These are phyloP conservation scores for Theristicus caerulescens DNA, from an alignment of 2,113 vertebrate genomes.

Conservation along the genomic window DNA sequence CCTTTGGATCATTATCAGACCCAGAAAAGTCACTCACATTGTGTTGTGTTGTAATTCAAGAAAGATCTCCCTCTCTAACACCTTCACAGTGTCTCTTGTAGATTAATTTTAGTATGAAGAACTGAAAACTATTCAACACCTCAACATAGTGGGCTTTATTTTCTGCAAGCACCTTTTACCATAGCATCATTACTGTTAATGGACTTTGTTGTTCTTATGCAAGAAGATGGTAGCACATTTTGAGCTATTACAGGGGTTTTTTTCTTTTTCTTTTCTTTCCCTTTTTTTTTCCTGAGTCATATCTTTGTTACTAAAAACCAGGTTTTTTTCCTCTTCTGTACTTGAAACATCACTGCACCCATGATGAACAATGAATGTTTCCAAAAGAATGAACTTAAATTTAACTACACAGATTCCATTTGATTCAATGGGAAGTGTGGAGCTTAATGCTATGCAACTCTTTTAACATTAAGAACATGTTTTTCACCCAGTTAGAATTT, in stretches of 20 bases:
- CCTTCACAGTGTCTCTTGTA: background rate
- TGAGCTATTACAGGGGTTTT: background rate
- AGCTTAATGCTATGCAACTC: conserved; percentile 31
- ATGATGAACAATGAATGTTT: background rate
- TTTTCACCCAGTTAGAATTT: conserved; percentile 36
- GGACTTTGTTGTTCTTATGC: background rate
- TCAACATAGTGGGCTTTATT: background rate
- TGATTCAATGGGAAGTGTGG: background rate
- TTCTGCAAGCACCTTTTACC: background rate
- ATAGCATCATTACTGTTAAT: background rate
- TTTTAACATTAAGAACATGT: conserved; percentile 52
- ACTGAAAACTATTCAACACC: background rate
- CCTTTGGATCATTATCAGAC: background rate
- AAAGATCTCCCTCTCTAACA: background rate
- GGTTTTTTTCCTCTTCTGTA: background rate
- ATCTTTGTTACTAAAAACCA: background rate
- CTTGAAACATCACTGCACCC: background rate
- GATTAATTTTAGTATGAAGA: background rate
- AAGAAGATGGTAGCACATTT: background rate
- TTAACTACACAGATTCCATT: background rate
- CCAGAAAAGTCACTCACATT: background rate
- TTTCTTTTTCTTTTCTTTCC: fast-evolving
- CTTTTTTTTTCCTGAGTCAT: background rate
- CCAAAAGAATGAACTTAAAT: background rate
- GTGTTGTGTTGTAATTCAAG: background rate